Evolutionary conservation across 30 jellyfish, hydroid and myxozoan genomes (phyloP), one percentile per base, ranked within the genome.

Genomic region (Hydractinia symbiolongicarpus): DNA sequence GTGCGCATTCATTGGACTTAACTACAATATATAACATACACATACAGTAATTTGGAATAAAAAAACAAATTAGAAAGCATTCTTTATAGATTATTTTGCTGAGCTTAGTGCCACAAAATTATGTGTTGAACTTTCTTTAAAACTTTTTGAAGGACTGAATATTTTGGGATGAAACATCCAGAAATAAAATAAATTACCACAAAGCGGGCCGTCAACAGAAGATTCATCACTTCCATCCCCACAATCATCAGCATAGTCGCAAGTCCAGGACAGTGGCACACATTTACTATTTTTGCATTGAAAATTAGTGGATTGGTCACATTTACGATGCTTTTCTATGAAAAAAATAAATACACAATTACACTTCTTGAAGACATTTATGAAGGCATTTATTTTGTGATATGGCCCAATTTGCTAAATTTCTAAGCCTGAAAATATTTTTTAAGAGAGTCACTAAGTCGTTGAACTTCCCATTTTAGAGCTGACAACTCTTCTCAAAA

Each of bases 161-260:
- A 69, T 72, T 16, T 2, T 60, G 56, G 50, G 19, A 30, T 8
- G 50, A 9, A 44, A 30, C 14, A 13, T 4, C 7, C 4, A 72
- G 8, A 30, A 1, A 8, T 55, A 6, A 20, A 81, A 70, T 77
- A 77, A 66, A 30, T 75, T 67, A 79, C 97, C 85, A 51, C 56
- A 50, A 56, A 90, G 73, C 55, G 86, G 84, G 53, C 69, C 84
- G 16, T 51, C 66, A 5, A 19, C 66, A 79, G 95, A 90, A 15
- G 84, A 76, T 82, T 93, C 98, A 75, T 93, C 98, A 73, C 96
- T 93, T 10, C 73, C 66, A 55, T 93, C 98, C 13, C 94, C 90
- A 61, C 98, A 93, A 54, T 93, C 98, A 61, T 83, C 83, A 21
- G 40, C 54, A 4, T 76, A 21, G 54, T 81, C 89, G 56, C 89